Evolutionary conservation across 2,113 vertebrate species (phyloP).

Genomic region (Otus sunia): DNA sequence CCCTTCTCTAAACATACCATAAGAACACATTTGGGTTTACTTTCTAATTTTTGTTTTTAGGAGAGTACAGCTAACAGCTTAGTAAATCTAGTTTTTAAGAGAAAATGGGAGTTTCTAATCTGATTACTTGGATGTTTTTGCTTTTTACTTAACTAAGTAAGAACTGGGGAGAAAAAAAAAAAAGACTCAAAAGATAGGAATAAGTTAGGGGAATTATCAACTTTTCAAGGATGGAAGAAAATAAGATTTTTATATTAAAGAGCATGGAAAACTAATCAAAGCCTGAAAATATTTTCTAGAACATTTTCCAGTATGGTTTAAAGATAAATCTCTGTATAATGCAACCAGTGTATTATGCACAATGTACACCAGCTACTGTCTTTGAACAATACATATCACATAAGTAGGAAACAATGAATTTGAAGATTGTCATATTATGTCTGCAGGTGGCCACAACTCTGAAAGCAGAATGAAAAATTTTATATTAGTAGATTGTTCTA

Average conservation of each 20-base stretch:
- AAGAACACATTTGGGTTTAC: background rate
- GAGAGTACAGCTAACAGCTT: background rate
- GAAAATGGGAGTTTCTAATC: background rate
- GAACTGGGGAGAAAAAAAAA: background rate
- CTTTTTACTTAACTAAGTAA: background rate
- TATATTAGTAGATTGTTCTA: background rate
- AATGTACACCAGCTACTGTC: background rate
- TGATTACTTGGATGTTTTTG: background rate
- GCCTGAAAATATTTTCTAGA: background rate
- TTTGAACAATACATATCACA: background rate
- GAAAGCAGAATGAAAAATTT: background rate
- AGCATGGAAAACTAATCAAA: background rate
- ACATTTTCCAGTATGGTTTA: background rate
- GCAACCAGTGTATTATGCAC: background rate
- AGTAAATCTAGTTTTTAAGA: background rate
- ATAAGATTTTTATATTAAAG: background rate
- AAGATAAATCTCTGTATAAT: background rate
- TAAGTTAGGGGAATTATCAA: background rate
- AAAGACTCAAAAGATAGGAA: background rate
- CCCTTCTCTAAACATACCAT: background rate
- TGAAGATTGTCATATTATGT: background rate
- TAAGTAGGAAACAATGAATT: background rate
- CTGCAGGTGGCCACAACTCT: background rate
- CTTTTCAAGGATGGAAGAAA: background rate
- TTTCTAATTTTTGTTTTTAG: background rate